Percentiles rank a stretch among this genome's conserved stretches.
phyloP scores from a whole-genome alignment of 92 coral and sea anemone genomes.

The Parazoanthus swiftii region DNA sequence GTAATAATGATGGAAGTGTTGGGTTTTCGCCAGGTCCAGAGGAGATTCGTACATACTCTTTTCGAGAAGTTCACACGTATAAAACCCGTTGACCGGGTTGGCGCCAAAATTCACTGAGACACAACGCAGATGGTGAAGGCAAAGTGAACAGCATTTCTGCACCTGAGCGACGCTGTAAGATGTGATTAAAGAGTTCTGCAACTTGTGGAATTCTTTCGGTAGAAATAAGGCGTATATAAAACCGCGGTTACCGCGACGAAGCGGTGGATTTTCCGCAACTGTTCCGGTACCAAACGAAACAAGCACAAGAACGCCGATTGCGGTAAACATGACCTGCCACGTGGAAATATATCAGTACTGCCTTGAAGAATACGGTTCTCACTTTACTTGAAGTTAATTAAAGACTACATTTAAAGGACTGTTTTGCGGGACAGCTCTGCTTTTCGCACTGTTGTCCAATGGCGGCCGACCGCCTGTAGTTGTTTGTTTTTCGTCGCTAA shows the following conservation, averaged over 20 bases:
- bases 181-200: slow-evolving; percentile 13
- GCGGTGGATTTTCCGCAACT: slow-evolving; percentile 4
- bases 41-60: not conserved
- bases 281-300: not conserved
- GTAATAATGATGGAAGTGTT: not conserved
- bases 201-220: slow-evolving; percentile 6
- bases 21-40: not conserved
- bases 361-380: not conserved
- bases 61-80: not conserved
- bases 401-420: not conserved
- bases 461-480: not conserved
- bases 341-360: not conserved
- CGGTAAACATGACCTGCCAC: not conserved
- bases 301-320: not conserved
- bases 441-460: not conserved
- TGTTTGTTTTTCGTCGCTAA: no score
- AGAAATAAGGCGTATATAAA: slow-evolving; percentile 5
- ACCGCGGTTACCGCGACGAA: not conserved
- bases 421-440: no score
- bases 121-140: not conserved
- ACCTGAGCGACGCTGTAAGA: not conserved
- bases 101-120: not conserved
- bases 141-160: slow-evolving; percentile 4
- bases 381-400: not conserved
- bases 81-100: not conserved